Percentiles rank a stretch among this genome's conserved stretches.
These are phyloP conservation scores for Caenorhabditis virilis DNA, from an alignment of 2,888 invertebrate genomes.

Conservation along the genomic window DNA sequence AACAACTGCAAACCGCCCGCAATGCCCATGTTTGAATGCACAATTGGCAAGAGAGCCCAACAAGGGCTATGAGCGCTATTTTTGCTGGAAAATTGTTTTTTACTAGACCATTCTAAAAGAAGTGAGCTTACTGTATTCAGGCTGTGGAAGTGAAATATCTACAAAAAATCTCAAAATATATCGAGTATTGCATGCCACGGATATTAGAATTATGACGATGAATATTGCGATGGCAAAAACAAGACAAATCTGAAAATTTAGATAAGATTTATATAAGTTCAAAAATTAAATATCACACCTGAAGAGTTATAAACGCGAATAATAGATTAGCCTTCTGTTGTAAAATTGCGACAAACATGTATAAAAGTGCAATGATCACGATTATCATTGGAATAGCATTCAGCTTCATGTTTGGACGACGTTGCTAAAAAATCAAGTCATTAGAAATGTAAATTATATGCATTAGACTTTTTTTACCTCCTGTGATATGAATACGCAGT, in stretches of 20 bases:
- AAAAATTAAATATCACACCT: conserved; percentile 24
- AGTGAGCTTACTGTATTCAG: conserved; percentile 26
- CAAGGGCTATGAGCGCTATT: conserved; percentile 27
- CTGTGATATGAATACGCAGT: conserved; percentile 47
- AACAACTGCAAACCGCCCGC: conserved; percentile 53
- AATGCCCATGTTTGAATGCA: conserved; percentile 54
- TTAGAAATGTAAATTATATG: not conserved
- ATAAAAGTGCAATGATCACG: conserved; percentile 50
- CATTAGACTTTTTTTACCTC: conserved; percentile 24
- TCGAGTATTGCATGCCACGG: conserved; percentile 43
- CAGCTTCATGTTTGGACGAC: conserved; percentile 39
- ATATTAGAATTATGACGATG: conserved; percentile 45
- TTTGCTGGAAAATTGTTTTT: conserved; percentile 30
- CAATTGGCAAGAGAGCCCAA: conserved; percentile 38
- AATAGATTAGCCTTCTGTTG: conserved; percentile 49
- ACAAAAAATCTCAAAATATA: conserved; percentile 42
- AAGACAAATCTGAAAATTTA: conserved; percentile 43
- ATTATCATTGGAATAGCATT: conserved; percentile 48
- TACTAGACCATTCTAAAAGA: no score
- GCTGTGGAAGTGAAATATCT: conserved; percentile 17
- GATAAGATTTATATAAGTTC: not conserved
- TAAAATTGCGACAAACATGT: conserved; percentile 54
- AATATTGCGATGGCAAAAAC: conserved; percentile 47
- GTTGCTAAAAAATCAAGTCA: conserved; percentile 20
- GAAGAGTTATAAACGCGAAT: conserved; percentile 52